Conservation (phyloP, 2,797 vertebrate genomes). For the Labeo calbasu region DNA sequence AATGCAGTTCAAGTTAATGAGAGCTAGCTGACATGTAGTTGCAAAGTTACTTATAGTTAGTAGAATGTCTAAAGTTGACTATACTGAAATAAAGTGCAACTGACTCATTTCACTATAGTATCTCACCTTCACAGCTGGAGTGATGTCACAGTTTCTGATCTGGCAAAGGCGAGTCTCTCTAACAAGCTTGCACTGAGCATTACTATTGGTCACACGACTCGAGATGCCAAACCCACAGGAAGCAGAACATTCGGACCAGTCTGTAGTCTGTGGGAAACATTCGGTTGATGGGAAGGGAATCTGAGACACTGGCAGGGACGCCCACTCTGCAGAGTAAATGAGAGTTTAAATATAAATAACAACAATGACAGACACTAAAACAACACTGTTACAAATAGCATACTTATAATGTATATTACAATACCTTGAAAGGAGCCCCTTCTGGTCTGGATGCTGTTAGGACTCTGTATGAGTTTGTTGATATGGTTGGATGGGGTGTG, state of each 20-base stretch:
- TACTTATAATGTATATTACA: background rate
- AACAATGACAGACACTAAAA: background rate
- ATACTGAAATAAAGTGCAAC: background rate
- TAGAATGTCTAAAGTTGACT: background rate
- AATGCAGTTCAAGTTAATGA: too few relatives aligned
- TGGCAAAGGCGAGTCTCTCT: conserved; percentile 77
- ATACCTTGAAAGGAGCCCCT: conserved; percentile 66
- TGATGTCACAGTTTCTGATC: conserved; percentile 68
- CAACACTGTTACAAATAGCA: background rate
- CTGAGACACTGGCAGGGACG: conserved; percentile 55
- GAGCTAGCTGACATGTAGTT: background rate
- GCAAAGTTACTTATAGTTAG: background rate
- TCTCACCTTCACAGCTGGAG: conserved; percentile 67
- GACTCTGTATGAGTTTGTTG: conserved; percentile 60
- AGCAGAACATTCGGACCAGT: conserved; percentile 77
- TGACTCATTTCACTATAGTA: background rate
- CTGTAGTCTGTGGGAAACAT: conserved; percentile 75
- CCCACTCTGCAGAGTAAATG: conserved; percentile 62
- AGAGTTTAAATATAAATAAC: background rate
- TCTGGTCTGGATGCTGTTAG: conserved; percentile 38
- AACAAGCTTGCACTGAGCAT: conserved; percentile 72
- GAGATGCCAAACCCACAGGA: conserved; percentile 79
- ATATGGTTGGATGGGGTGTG: conserved; percentile 71
- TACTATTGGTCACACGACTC: conserved; percentile 77
- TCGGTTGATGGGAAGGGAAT: conserved; percentile 45